Base-by-base conservation (phyloP, 2,113 vertebrate genomes). In the Vidua chalybeata region DNA sequence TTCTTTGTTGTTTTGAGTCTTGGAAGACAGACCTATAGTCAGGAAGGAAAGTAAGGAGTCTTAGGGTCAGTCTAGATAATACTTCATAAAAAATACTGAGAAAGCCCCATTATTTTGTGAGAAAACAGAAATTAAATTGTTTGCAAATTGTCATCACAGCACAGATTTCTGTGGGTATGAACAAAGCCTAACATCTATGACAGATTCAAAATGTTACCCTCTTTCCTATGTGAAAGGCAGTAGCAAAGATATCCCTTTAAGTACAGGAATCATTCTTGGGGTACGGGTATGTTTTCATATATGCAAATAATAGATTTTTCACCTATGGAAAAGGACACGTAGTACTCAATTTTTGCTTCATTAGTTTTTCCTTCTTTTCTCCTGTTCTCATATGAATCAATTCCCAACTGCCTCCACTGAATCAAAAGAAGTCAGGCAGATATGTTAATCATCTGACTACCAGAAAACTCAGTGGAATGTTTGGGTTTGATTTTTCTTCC, bases 231-330 rank as follows among this genome's bases (percentile, higher is more conserved):
- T 58, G 37, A 84, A 87, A 64, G 8, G 28, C 19, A 61, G 49
- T 20, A 82, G 48, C 14, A 67, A 69, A 84, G 14, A 17, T 84
- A 7, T 39, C 21, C 10, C 72, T 93, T 67, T 35, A 72, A 91
- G 80, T 28, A 80, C 1, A 3, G 28, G 75, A 35, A 56, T 33
- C 1, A 89, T 62, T 66, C 45, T 22, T 68, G 27, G 11, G 31
- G 19, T 20, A 51, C 0, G 0, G 4, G 11, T 41, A 35, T 2
- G 2, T 31, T 87, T 89, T 74, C 14, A 13, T n/a, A 27, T 10
- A 45, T 5, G 5, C 3, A 66, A 69, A 76, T 7, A 84, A 51
- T 10, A 59, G 15, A 35, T 55, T 72, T 87, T 81, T 30, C 24
- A 86, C 7, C 43, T 63, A 12, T 4, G 4, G 30, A 30, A 82